Conservation (phyloP, 2,113 vertebrate genomes). For the Halichoeres trimaculatus region DNA sequence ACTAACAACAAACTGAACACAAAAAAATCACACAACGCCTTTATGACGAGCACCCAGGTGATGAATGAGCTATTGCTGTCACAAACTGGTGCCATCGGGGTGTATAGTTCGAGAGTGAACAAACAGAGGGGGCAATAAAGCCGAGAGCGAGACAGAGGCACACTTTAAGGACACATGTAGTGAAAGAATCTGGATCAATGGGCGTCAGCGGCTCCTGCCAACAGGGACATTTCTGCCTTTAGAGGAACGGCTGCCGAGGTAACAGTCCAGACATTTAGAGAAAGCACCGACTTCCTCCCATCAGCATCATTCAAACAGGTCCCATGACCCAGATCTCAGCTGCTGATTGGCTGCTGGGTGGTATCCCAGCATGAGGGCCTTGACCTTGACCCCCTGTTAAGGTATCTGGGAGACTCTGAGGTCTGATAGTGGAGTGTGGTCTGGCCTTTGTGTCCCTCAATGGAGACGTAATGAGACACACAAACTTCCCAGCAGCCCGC, state of each 20-base stretch:
- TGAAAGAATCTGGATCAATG: constrained; percentile 58
- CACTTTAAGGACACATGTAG: constrained; percentile 55
- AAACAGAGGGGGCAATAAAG: constrained; percentile 53
- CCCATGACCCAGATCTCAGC: constrained; percentile 8
- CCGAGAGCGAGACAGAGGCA: constrained; percentile 11
- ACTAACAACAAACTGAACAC: constrained; percentile 19
- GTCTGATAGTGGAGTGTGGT: constrained; percentile 28
- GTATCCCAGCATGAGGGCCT: constrained; percentile 19
- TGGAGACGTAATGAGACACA: constrained; percentile 58
- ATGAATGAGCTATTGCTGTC: constrained; percentile 56
- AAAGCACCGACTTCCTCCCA: constrained; percentile 44
- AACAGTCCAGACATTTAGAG: constrained; percentile 56
- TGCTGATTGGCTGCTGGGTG: constrained; percentile 37
- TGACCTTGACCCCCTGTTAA: constrained; percentile 52
- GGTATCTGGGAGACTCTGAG: constrained; percentile 30
- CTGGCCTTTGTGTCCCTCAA: constrained; percentile 51
- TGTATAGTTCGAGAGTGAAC: constrained; percentile 43
- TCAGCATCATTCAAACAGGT: constrained; percentile 41
- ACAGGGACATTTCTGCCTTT: constrained; percentile 60
- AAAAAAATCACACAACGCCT: constrained; percentile 2
- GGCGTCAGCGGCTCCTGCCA: constrained; percentile 27
- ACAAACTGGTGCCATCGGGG: constrained; percentile 51
- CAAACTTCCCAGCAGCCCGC: constrained; percentile 59
- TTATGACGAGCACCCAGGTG: constrained; percentile 45
- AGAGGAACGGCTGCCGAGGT: constrained; percentile 61